These are phyloP conservation scores for Catonia carolina DNA, from an alignment of 2,888 invertebrate genomes.

Conservation along the genomic window DNA sequence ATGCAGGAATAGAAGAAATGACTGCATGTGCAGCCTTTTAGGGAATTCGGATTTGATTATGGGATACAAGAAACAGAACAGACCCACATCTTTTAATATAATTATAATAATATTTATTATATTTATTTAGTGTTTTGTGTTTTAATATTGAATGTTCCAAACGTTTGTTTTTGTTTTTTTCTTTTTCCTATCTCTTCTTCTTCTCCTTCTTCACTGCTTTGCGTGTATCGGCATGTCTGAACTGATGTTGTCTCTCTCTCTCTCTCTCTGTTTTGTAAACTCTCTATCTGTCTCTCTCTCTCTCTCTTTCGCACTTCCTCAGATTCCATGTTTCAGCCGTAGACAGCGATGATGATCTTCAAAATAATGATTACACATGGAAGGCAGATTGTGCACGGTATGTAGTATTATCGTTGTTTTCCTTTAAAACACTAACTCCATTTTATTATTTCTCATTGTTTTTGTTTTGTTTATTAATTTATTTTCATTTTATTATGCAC, in stretches of 20 bases:
- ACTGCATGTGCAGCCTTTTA: too few relatives aligned
- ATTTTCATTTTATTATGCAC: too few relatives aligned
- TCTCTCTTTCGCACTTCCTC: conserved; percentile 32
- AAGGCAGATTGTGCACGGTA: conserved; percentile 59
- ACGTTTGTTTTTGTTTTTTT: background rate
- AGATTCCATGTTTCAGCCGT: conserved; percentile 37
- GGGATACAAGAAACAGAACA: too few relatives aligned
- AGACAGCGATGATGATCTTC: conserved; percentile 27
- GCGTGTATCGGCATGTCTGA: conserved; percentile 14
- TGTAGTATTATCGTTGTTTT: conserved; percentile 40
- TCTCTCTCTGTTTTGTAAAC: too few relatives aligned
- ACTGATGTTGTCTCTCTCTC: conserved; percentile 24
- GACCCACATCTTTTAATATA: too few relatives aligned
- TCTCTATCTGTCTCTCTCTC: conserved; percentile 28
- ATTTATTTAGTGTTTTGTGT: background rate
- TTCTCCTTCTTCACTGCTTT: conserved; percentile 1
- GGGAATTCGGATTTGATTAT: too few relatives aligned
- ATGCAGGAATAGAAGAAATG: too few relatives aligned
- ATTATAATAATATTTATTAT: background rate
- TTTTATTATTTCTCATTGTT: too few relatives aligned
- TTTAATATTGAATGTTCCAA: background rate
- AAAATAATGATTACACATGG: conserved; percentile 47
- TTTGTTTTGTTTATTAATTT: too few relatives aligned
- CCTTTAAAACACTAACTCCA: background rate
- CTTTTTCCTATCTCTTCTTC: background rate